phyloP scores from a whole-genome alignment of 2,797 vertebrate species.

The Threskiornis aethiopicus region DNA sequence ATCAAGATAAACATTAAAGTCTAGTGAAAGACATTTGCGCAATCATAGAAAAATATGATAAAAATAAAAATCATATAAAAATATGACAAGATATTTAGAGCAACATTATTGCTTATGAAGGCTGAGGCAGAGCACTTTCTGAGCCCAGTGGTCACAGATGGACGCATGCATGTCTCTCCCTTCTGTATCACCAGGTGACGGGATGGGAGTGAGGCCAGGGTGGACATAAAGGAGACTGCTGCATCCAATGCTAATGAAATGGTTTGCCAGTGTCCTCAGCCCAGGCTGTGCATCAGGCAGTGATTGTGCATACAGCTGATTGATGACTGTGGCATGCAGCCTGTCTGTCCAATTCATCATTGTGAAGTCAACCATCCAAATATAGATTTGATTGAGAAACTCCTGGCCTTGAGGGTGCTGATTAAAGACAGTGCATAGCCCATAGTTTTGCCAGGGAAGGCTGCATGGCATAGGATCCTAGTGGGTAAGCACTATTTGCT shows the following conservation, averaged over 20 bases:
- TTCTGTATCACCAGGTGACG: neutral
- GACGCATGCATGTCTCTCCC: rapidly evolving
- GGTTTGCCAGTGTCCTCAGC: neutral
- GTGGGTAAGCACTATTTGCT: neutral
- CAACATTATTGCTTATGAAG: neutral
- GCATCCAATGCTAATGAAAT: neutral
- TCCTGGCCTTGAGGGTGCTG: neutral
- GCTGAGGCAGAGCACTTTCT: neutral
- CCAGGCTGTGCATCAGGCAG: neutral
- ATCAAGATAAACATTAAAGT: neutral
- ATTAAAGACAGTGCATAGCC: neutral
- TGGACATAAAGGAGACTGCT: neutral
- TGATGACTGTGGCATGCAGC: neutral
- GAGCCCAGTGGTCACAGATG: neutral
- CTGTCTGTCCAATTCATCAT: neutral
- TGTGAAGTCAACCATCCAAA: neutral
- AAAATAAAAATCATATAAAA: neutral
- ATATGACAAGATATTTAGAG: neutral
- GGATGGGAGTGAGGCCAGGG: neutral
- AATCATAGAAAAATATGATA: neutral
- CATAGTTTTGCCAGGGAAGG: neutral
- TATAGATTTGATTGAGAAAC: neutral
- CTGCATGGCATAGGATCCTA: neutral
- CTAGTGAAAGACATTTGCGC: neutral
- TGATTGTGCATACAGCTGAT: neutral